Conservation (phyloP, 2,113 vertebrate species). For the Tringa solitaria region DNA sequence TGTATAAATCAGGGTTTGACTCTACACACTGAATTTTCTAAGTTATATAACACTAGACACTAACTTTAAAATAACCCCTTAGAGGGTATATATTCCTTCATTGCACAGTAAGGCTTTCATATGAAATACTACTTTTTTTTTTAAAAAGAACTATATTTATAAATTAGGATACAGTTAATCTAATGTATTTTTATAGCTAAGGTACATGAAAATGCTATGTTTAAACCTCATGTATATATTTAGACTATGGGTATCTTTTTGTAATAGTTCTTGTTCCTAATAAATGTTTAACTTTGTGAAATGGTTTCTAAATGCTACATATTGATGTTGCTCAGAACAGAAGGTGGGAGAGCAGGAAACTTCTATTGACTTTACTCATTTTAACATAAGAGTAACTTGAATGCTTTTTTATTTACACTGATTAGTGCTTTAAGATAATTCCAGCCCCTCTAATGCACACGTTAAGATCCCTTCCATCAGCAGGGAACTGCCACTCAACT, state of each 20-base stretch:
- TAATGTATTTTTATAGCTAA: constrained; percentile 80
- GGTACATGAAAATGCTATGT: constrained; percentile 74
- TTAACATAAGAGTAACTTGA: not conserved
- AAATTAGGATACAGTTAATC: constrained; percentile 76
- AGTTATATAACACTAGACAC: constrained; percentile 66
- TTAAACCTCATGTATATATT: constrained; percentile 79
- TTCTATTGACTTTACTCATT: not conserved
- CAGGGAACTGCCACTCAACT: not conserved
- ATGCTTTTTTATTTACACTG: not conserved
- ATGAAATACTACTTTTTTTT: constrained; percentile 69
- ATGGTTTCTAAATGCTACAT: not conserved
- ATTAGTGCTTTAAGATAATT: not conserved
- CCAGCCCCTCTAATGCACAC: not conserved
- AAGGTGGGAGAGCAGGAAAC: not conserved
- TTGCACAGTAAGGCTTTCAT: constrained; percentile 75
- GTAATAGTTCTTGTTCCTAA: constrained; percentile 67
- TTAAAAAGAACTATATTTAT: constrained; percentile 75
- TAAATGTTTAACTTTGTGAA: constrained; percentile 70
- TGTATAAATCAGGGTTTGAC: constrained; percentile 66
- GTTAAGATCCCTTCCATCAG: not conserved
- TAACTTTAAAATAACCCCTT: constrained; percentile 63
- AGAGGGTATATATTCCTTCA: constrained; percentile 59
- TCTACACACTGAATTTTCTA: constrained; percentile 76
- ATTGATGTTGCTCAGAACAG: not conserved
- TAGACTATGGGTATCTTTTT: constrained; percentile 72